phyloP scores from a whole-genome alignment of 2,888 invertebrate species.

The Cerastis rubricosa region DNA sequence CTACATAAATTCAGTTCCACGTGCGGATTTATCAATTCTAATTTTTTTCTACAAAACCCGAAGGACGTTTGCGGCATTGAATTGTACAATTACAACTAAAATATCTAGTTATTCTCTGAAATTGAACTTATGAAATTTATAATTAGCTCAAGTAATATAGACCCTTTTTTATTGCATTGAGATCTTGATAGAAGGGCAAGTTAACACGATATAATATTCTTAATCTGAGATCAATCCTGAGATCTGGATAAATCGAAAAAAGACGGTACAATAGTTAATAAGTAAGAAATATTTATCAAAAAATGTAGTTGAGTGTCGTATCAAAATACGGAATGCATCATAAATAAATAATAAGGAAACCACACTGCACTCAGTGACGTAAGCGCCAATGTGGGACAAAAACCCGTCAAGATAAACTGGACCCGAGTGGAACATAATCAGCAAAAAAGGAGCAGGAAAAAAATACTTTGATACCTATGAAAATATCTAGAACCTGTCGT shows the following conservation, averaged over 20 bases:
- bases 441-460: constrained; percentile 40
- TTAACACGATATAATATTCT: constrained; percentile 7
- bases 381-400: constrained; percentile 34
- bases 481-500: background rate
- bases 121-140: background rate
- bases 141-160: background rate
- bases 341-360: constrained; percentile 44
- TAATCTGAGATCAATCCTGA: background rate
- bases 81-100: background rate
- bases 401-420: constrained; percentile 28
- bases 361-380: constrained; percentile 29
- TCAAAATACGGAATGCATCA: constrained; percentile 15
- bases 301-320: background rate
- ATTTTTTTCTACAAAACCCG: background rate
- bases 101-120: background rate
- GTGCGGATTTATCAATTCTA: background rate
- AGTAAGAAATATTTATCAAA: background rate
- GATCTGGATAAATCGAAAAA: constrained; percentile 24
- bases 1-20: background rate
- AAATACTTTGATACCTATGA: background rate
- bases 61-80: background rate
- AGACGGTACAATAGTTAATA: background rate
- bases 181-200: background rate
- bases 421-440: constrained; percentile 10
- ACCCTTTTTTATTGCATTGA: background rate